Base-by-base conservation (phyloP, 1,140 invertebrate genomes). In the Anadara kagoshimensis region DNA sequence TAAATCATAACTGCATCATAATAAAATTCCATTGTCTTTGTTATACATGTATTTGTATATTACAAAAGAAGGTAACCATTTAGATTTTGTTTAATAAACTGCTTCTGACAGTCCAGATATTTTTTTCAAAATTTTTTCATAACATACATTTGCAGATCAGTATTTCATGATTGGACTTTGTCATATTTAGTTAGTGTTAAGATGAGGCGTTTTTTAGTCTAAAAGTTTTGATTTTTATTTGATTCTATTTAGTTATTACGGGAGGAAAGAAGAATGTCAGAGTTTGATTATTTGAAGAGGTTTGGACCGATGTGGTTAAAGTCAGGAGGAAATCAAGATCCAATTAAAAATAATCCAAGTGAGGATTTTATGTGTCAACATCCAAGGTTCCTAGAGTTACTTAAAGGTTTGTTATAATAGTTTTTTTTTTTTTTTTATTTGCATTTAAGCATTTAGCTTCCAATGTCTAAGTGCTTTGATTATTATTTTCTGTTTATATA, bases 261-360 rank as follows among this genome's bases (percentile, higher is more conserved):
- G 0, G 92, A 93, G 57, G 92, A 95, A 75, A 92, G 94, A 73
- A 91, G 93, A 82, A 95, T 94, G n/a, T 94, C 95, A 0, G 95
- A 96, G 83, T 94, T 96, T 71, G 95, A 97, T 89, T 96, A 96
- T 84, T 88, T 96, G 80, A 97, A 96, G 89, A 92, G 93, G 24
- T 94, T 93, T 89, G 93, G 93, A 0, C 87, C 91, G 24, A 92
- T 93, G 63, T 97, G 95, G 94, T 88, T 93, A 49, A 89, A 91
- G 78, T 78, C 86, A 20, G 91, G 88, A 11, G 85, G 85, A 16
- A 90, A 83, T 75, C 70, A 80, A 69, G 81, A 87, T 69, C 45
- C 69, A 29, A 58, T 71, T 44, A 77, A 82, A 59, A 82, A 78
- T 67, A 80, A 82, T 20, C 80, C 81, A 59, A 83, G 73, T 66